Evolutionary conservation across 2,797 vertebrate genomes (phyloP), one percentile per base, ranked within the genome.

Genomic region (Poeciliopsis turneri): DNA sequence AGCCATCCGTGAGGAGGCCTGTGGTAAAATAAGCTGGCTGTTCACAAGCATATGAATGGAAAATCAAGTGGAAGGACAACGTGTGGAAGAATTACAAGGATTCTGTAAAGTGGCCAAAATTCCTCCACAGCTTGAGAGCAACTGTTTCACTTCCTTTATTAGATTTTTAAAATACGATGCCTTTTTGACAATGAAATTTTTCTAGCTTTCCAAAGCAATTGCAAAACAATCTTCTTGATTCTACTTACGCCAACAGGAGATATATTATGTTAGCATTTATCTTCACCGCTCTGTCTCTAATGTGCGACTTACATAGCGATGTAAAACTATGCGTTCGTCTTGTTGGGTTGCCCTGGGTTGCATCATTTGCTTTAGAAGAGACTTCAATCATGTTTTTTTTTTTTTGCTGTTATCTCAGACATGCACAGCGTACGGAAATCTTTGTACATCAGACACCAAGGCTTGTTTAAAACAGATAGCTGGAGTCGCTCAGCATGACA

Each of bases 261-360:
- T 28, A 36, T 25, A 13, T 45, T 43, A 20, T 25, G 20, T 25
- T 41, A 43, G 39, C 20, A 41, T 69, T 45, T 12, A 28, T 28
- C 41, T 41, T 70, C 25, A 43, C 25, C 0, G 41, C 25, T 28
- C 39, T 28, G 25, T 70, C 41, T 70, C 25, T 70, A 30, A 39
- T 5, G n/a, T 43, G 43, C 23, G 25, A 70, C 41, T 41, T 28
- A n/a, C 41, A 45, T 45, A 45, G 5, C 5, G 25, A 15, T 41
- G 10, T 69, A 28, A 45, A 70, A 45, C 41, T 9, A 28, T 28
- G 13, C 11, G 3, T 45, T 45, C 5, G 8, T 28, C 41, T 70
- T 45, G 68, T n/a, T 45, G 12, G 68, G 41, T 70, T 70, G 68
- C 68, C 12, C 25, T 70, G 41, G 68, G 41, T 70, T 70, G 41